A percentile compares a stretch with the other conserved stretches of the same genome.
phyloP scores from a whole-genome alignment of 2,797 vertebrate genomes.

The Gobionotothen gibberifrons region DNA sequence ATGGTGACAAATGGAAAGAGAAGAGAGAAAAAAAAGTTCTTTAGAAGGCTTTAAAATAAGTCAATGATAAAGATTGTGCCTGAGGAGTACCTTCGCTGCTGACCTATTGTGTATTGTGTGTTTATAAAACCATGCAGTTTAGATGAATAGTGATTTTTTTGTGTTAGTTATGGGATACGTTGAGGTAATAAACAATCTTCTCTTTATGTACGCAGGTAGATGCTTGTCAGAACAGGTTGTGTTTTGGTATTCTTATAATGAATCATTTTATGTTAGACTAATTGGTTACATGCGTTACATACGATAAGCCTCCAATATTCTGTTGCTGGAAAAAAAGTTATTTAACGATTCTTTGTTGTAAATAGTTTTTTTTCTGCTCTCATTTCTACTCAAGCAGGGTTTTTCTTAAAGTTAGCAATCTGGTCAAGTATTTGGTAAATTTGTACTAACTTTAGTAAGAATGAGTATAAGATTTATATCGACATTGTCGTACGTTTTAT shows the following conservation, averaged over 20 bases:
- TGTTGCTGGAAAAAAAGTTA: conserved; percentile 5
- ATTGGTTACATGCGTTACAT: conserved; percentile 10
- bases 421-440: conserved; percentile 5
- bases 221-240: conserved; percentile 10
- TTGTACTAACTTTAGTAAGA: background rate
- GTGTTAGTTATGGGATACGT: background rate
- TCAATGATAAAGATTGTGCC: background rate
- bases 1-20: background rate
- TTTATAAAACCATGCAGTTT: background rate
- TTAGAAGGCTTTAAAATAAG: background rate
- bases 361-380: background rate
- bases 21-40: conserved; percentile 13
- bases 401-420: background rate
- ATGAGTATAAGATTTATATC: conserved; percentile 2
- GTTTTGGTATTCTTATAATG: conserved; percentile 18
- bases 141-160: conserved; percentile 3
- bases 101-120: conserved; percentile 5
- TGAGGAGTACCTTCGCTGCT: background rate
- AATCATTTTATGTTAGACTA: background rate
- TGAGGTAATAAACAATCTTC: background rate
- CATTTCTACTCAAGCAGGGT: background rate
- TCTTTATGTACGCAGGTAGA: conserved; percentile 18
- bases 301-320: conserved; percentile 12
- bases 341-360: background rate
- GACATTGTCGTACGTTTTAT: conserved; percentile 13